Conservation (phyloP, 2,888 invertebrate species). For the Drosophila mimetica region DNA sequence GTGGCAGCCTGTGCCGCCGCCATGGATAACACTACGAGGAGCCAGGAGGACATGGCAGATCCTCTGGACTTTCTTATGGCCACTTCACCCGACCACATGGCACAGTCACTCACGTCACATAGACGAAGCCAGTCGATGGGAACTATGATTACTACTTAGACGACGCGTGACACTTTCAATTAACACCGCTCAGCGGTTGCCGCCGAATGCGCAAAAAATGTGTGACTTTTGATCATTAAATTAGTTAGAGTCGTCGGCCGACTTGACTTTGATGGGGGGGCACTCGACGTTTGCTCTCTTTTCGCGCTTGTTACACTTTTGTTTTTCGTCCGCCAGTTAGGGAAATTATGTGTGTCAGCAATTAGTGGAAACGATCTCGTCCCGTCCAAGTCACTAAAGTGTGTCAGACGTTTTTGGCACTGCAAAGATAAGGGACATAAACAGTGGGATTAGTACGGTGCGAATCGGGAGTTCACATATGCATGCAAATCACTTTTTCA, state of each 20-base stretch:
- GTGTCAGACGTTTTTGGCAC: conserved; percentile 44
- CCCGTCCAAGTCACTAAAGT: conserved; percentile 29
- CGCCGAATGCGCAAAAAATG: conserved; percentile 48
- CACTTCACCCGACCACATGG: conserved; percentile 57
- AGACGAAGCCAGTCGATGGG: conserved; percentile 19
- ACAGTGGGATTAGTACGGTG: conserved; percentile 27
- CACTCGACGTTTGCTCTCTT: conserved; percentile 42
- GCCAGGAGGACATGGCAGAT: conserved; percentile 47
- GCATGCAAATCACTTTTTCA: conserved; percentile 32
- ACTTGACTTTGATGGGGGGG: conserved; percentile 47
- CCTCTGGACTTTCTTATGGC: conserved; percentile 39
- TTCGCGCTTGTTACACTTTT: conserved; percentile 22
- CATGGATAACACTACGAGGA: conserved; percentile 40
- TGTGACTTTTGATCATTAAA: conserved; percentile 60
- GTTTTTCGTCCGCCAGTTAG: conserved; percentile 51
- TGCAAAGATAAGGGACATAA: conserved; percentile 50
- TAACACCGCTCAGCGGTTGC: conserved; percentile 52
- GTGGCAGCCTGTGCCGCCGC: conserved; percentile 59
- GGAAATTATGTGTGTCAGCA: conserved; percentile 70
- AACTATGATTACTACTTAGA: conserved; percentile 49
- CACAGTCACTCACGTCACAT: conserved; percentile 39
- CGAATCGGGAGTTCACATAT: conserved; percentile 16
- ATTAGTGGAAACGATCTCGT: conserved; percentile 53
- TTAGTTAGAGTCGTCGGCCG: conserved; percentile 60
- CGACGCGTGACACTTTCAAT: conserved; percentile 63